Percentiles rank a stretch among this genome's conserved stretches.
Conservation (phyloP, 2,113 vertebrate species). For the Eulemur macaco region DNA sequence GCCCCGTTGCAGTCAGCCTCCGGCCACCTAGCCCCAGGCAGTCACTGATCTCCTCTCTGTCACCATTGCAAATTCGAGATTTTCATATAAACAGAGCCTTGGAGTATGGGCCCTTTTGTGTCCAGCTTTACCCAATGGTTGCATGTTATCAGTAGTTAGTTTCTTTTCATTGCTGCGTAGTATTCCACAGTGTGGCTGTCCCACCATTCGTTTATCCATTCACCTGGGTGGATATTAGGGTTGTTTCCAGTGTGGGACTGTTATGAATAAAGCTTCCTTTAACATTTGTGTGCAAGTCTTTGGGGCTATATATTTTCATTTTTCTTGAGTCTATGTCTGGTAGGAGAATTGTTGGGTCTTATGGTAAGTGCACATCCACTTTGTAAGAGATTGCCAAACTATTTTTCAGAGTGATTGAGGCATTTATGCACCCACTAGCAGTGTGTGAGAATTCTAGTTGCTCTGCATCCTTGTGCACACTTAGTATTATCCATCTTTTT, state of each 20-base stretch:
- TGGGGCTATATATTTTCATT: neutral
- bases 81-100: neutral
- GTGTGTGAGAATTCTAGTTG: neutral
- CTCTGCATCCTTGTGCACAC: neutral
- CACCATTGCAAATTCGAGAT: neutral
- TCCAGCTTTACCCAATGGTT: neutral
- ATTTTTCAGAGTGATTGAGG: neutral
- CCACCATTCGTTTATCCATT: neutral
- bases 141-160: neutral
- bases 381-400: conserved; percentile 16
- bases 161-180: neutral
- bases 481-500: neutral
- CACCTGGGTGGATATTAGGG: neutral
- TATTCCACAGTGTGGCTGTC: neutral
- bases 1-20: neutral
- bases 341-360: neutral
- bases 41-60: neutral
- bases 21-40: neutral
- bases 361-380: neutral
- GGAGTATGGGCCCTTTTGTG: neutral
- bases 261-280: neutral
- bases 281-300: neutral
- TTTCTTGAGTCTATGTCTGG: neutral
- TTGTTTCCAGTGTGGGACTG: neutral
- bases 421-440: too few species aligned